phyloP scores from a whole-genome alignment of 2,888 invertebrate species.

The Furcula furcula region DNA sequence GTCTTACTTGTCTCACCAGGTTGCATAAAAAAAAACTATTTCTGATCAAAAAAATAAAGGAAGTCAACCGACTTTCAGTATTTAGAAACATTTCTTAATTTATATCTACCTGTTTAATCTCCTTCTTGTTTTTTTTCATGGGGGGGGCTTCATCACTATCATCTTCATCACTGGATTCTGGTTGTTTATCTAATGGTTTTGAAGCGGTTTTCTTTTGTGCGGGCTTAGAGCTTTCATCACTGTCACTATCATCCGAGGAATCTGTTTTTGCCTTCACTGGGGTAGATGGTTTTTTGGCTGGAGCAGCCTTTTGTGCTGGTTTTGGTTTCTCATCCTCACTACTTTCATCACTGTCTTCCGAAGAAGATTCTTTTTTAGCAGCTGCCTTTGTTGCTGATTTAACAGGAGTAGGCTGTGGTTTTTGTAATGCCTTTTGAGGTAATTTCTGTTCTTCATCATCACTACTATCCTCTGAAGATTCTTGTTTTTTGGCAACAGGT shows the following conservation, averaged over 20 bases:
- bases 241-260: slow-evolving; percentile 32
- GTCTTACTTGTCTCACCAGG: no score
- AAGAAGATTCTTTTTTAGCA: slow-evolving; percentile 44
- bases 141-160: slow-evolving; percentile 45
- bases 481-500: slow-evolving; percentile 22
- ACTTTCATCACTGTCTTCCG: slow-evolving; percentile 44
- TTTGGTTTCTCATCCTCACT: slow-evolving; percentile 42
- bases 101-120: slow-evolving; percentile 34
- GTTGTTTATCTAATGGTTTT: slow-evolving; percentile 21
- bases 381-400: slow-evolving; percentile 28
- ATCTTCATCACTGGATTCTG: slow-evolving; percentile 21
- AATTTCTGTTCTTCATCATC: slow-evolving; percentile 44
- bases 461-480: slow-evolving; percentile 35
- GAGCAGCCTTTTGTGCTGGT: slow-evolving; percentile 27
- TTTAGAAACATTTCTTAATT: no score
- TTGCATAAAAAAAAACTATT: no score
- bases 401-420: slow-evolving; percentile 21
- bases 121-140: slow-evolving; percentile 43
- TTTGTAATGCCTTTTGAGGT: slow-evolving; percentile 21
- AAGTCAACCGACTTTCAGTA: no score
- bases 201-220: background rate
- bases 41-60: no score
- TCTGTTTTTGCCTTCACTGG: slow-evolving; percentile 22
- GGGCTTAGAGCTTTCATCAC: slow-evolving; percentile 37
- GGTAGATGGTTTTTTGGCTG: slow-evolving; percentile 13